Conservation (phyloP, 2,888 invertebrate genomes). For the Acleris laterana region DNA sequence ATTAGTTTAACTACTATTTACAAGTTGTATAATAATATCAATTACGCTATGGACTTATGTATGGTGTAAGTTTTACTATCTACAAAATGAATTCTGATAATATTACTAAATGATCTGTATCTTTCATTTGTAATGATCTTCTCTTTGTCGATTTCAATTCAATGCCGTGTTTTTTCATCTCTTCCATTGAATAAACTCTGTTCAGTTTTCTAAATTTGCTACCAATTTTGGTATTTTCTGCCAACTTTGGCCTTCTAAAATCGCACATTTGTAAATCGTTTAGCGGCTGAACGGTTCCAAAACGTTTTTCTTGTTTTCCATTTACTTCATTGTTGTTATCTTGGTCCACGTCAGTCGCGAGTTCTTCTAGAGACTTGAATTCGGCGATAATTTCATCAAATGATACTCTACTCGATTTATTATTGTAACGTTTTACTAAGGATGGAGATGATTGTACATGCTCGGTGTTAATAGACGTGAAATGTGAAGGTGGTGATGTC, state of each 20-base stretch:
- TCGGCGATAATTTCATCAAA: constrained; percentile 63
- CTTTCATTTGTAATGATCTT: constrained; percentile 49
- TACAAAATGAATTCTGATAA: constrained; percentile 61
- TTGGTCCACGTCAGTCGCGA: constrained; percentile 45
- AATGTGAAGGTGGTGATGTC: constrained; percentile 60
- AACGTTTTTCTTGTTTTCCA: constrained; percentile 31
- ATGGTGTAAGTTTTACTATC: neutral
- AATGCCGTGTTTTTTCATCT: constrained; percentile 61
- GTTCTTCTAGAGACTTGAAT: constrained; percentile 63
- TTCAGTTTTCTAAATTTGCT: constrained; percentile 57
- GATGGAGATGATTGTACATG: constrained; percentile 47
- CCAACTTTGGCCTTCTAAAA: constrained; percentile 62
- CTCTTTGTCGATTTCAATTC: constrained; percentile 49
- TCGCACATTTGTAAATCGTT: constrained; percentile 60
- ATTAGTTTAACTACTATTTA: neutral
- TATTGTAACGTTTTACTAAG: constrained; percentile 44
- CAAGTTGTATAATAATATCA: neutral
- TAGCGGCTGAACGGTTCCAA: constrained; percentile 41
- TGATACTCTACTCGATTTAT: constrained; percentile 45
- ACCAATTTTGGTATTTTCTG: constrained; percentile 48
- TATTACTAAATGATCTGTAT: constrained; percentile 54
- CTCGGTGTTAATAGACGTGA: constrained; percentile 59
- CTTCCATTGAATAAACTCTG: constrained; percentile 61
- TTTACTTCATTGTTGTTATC: constrained; percentile 35
- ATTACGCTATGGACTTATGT: neutral